Evolutionary conservation across 2,888 invertebrate species (phyloP).

Genomic region (Conops quadrifasciatus): DNA sequence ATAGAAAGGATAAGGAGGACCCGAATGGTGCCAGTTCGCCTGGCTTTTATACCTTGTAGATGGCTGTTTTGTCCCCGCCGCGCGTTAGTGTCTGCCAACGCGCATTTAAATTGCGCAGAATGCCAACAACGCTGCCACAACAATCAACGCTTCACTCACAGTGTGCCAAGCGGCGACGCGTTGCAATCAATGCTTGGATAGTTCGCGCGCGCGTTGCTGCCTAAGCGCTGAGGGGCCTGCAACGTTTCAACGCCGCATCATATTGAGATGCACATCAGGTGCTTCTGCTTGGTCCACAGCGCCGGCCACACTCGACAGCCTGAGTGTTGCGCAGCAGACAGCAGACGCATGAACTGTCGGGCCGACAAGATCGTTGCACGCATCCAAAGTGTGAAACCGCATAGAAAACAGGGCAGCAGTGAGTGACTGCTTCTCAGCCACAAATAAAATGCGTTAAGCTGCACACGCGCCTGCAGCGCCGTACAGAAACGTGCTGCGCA

Average conservation of each 20-base stretch:
- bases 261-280: constrained; percentile 20
- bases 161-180: neutral
- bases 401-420: neutral
- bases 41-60: neutral
- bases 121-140: neutral
- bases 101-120: neutral
- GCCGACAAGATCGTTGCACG: constrained; percentile 24
- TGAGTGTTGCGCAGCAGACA: neutral
- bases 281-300: constrained; percentile 8
- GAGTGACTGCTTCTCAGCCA: constrained; percentile 11
- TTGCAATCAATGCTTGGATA: neutral
- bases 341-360: constrained; percentile 6
- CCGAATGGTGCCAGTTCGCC: neutral
- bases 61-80: no score
- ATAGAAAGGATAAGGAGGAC: neutral
- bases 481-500: neutral
- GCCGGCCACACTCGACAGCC: constrained; percentile 9
- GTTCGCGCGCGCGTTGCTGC: neutral
- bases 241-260: neutral
- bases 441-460: constrained; percentile 27
- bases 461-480: constrained; percentile 29
- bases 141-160: neutral
- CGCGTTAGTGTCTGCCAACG: no score
- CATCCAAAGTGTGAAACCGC: constrained; percentile 13
- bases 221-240: neutral